Conservation (phyloP, 2,797 vertebrate genomes). For the Philypnodon macrostomus region DNA sequence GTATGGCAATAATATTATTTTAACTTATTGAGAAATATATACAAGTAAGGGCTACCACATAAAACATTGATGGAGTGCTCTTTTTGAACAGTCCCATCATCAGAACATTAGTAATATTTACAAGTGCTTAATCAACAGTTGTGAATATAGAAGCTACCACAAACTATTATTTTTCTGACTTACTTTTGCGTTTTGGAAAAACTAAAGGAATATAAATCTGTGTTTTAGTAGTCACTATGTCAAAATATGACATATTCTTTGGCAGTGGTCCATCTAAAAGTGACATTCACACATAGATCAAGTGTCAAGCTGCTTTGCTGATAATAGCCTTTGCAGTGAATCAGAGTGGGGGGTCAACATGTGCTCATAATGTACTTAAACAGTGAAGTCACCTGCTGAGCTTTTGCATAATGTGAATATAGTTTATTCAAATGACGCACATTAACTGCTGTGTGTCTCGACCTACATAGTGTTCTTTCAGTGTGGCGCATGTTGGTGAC, state of each 20-base stretch:
- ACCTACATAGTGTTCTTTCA: constrained; percentile 8
- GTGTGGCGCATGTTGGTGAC: constrained; percentile 5
- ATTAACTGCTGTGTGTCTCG: constrained; percentile 12
- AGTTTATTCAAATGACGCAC: constrained; percentile 5
- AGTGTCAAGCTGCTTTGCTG: not conserved
- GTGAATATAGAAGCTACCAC: constrained; percentile 10
- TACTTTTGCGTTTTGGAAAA: no score
- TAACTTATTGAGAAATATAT: no score
- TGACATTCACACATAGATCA: no score
- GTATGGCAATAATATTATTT: not conserved
- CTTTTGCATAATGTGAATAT: not conserved
- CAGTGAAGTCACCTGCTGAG: constrained; percentile 1
- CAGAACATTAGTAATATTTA: constrained; percentile 9
- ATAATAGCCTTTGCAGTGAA: not conserved
- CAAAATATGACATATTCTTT: no score
- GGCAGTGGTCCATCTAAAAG: no score
- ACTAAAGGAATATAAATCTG: no score
- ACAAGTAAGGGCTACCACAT: no score
- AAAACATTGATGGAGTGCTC: no score
- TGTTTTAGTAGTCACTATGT: no score
- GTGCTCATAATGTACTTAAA: constrained; percentile 7
- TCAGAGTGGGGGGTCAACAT: not conserved
- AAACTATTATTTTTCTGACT: not conserved
- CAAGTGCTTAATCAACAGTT: constrained; percentile 1
- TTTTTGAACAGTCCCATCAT: no score